A percentile compares a stretch with the other conserved stretches of the same genome.
Evolutionary conservation across 64 coral and sea anemone species (phyloP).

Genomic region (Stichodactyla helianthus): DNA sequence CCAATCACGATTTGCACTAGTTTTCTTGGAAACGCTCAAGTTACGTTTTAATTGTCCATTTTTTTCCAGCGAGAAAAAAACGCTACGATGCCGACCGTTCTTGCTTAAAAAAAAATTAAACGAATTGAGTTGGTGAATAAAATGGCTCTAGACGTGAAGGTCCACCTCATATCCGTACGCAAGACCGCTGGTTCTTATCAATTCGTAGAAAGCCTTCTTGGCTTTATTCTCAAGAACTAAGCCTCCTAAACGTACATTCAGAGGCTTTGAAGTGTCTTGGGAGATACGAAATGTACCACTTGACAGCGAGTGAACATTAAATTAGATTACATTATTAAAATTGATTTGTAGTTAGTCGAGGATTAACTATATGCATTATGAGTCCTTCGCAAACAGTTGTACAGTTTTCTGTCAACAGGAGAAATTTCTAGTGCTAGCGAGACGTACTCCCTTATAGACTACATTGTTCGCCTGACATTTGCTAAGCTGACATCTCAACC

Average conservation of each 20-base stretch:
- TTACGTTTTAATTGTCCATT: not conserved
- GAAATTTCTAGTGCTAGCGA: not conserved
- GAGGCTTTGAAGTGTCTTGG: not conserved
- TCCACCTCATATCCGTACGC: not conserved
- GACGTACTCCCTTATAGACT: not conserved
- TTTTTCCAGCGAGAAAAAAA: not conserved
- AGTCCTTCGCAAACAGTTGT: constrained; percentile 17
- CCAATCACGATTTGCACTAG: not conserved
- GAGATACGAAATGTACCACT: constrained; percentile 11
- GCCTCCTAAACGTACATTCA: not conserved
- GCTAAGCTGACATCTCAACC: constrained; percentile 14
- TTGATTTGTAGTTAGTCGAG: not conserved
- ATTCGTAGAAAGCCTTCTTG: not conserved
- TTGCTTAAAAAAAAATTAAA: not conserved
- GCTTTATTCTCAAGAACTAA: not conserved
- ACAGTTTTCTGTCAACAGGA: not conserved
- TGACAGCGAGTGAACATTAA: not conserved
- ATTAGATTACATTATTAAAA: constrained; percentile 15
- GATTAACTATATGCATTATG: not conserved
- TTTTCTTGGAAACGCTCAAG: not conserved
- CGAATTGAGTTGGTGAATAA: not conserved
- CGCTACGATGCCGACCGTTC: not conserved
- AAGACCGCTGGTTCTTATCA: not conserved
- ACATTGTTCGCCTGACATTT: constrained; percentile 1
- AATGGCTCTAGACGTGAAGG: not conserved